Conservation (phyloP, 30 jellyfish, hydroid and myxozoan genomes). For the Morbakka virulenta region DNA sequence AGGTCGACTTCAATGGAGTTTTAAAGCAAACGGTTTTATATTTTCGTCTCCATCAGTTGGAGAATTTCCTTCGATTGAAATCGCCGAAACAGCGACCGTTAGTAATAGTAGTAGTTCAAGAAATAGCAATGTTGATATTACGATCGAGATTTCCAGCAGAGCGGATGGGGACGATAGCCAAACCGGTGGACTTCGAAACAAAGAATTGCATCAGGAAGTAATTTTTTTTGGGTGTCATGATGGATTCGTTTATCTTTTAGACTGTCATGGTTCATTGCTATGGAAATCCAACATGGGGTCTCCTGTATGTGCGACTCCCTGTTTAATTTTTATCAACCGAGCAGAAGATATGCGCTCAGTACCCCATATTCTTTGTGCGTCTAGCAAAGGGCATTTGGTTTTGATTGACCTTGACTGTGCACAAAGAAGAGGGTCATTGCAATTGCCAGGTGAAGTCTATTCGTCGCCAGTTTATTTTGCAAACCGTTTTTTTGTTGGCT, state of each 20-base stretch:
- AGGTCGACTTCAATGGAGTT: constrained; percentile 59
- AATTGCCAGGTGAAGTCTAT: constrained; percentile 48
- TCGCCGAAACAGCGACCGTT: no score
- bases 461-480: constrained; percentile 73
- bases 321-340: neutral
- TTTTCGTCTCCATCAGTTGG: constrained; percentile 71
- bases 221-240: constrained; percentile 73
- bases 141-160: no score
- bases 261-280: constrained; percentile 39
- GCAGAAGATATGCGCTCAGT: neutral
- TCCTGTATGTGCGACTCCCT: constrained; percentile 42
- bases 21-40: constrained; percentile 54
- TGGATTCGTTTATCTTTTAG: constrained; percentile 28
- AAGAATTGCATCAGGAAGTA: neutral
- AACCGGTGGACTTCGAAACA: no score
- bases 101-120: no score
- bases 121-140: no score
- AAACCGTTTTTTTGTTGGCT: constrained; percentile 58
- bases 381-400: constrained; percentile 38
- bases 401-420: constrained; percentile 14
- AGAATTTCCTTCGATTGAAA: no score
- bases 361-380: constrained; percentile 3
- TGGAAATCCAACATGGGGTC: constrained; percentile 55
- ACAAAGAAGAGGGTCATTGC: neutral
- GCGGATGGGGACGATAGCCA: no score